phyloP scores from a whole-genome alignment of 2,113 vertebrate species.

The Alethe diademata region DNA sequence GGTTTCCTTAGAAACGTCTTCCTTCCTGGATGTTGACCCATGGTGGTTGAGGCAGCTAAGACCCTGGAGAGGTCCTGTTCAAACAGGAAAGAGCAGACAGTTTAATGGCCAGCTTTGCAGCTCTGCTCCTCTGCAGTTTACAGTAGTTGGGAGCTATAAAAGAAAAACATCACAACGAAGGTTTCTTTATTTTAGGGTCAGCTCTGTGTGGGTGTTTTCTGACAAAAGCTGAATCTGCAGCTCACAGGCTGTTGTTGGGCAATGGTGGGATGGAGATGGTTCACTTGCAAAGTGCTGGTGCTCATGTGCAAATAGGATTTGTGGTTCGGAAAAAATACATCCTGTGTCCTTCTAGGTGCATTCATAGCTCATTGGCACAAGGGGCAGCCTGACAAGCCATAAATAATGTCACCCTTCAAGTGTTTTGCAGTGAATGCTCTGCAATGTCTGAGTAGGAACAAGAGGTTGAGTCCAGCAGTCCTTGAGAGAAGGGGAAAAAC shows the following conservation, averaged over 20 bases:
- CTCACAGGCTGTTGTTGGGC: background rate
- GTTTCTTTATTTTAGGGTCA: slow-evolving; percentile 64
- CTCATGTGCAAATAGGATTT: background rate
- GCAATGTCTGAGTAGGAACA: background rate
- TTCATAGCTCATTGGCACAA: background rate
- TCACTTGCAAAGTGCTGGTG: background rate
- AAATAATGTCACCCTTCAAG: background rate
- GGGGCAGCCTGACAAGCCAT: background rate
- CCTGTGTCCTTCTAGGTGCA: background rate
- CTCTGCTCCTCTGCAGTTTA: slow-evolving; percentile 71
- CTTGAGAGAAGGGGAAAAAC: background rate
- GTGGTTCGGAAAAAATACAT: background rate
- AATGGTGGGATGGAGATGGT: background rate
- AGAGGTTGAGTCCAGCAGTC: background rate
- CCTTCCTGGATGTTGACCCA: slow-evolving; percentile 78
- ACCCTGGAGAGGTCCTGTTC: slow-evolving; percentile 78
- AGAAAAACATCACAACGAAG: slow-evolving; percentile 41
- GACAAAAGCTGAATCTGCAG: background rate
- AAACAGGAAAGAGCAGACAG: slow-evolving; percentile 82
- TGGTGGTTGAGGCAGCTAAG: slow-evolving; percentile 61
- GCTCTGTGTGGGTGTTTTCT: slow-evolving; percentile 19
- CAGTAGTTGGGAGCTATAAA: slow-evolving; percentile 69
- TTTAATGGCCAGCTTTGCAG: slow-evolving; percentile 80
- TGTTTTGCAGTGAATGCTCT: background rate
- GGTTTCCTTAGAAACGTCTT: slow-evolving; percentile 82